Base-by-base conservation (phyloP, 2,888 invertebrate species). In the Aleiodes alternator region DNA sequence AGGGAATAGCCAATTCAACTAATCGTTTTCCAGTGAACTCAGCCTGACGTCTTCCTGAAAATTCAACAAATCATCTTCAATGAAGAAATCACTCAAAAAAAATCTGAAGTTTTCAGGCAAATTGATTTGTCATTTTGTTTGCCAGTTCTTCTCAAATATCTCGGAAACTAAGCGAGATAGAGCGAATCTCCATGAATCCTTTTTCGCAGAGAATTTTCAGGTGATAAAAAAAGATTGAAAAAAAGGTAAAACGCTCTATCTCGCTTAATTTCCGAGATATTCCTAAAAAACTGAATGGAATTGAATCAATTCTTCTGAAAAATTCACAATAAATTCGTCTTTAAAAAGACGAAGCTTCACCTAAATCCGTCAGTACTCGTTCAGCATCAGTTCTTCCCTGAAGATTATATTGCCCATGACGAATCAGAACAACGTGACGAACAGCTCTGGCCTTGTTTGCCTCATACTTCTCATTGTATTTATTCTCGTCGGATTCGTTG, bases 361-460 rank as follows among this genome's bases (percentile, higher is more conserved):
- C 98, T 74, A 97, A 91, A 64, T 93, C 92, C 0, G 98, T 98
- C 11, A 98, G 92, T 71, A 91, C 91, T 83, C 95, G 92, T 29
- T 96, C 94, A 6, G 91, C 90, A 86, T 98, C 97, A 0, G 90
- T 92, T 43, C 90, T 89, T 0, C 96, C 97, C 9, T 92, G 91
- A 55, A 94, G 90, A 84, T 97, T 92, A 87, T 99, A 99, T 89
- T 99, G 98, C 0, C 99, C 99, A 89, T 99, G 99, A 55, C 99
- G 92, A 76, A 99, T 95, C 14, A 99, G 91, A 81, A 99, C 92
- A 70, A 99, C 89, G 88, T 98, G 96, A n/a, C 98, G 90, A 0
- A 92, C 92, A 0, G 94, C 94, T 81, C 87, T 92, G 0, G 93
- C 90, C 81, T 91, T 93, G 0, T 91, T 90, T 74, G 93, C 92